Percentiles rank a stretch among this genome's conserved stretches.
Evolutionary conservation across 2,888 invertebrate genomes (phyloP).

Genomic region (Caenorhabditis afra): DNA sequence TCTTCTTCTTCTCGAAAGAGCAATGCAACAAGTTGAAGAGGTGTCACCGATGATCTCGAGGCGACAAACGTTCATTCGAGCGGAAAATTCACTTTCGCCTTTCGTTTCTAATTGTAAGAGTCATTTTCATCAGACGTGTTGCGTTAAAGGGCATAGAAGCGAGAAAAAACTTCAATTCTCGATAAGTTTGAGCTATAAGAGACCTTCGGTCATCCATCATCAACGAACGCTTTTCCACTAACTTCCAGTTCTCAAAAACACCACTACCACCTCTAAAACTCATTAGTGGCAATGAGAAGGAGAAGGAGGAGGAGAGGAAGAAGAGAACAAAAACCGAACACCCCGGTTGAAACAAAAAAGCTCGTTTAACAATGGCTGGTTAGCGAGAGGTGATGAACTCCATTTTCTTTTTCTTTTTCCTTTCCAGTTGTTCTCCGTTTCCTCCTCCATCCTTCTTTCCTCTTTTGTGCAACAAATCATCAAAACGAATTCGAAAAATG

Average conservation of each 20-base stretch:
- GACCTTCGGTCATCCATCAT: not conserved
- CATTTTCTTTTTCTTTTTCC: constrained; percentile 3
- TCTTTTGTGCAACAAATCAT: constrained; percentile 5
- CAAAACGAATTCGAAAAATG: not conserved
- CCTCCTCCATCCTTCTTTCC: not conserved
- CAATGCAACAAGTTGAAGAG: constrained; percentile 3
- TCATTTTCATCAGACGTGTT: constrained; percentile 19
- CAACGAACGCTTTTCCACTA: constrained; percentile 7
- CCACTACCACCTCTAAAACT: not conserved
- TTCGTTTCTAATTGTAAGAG: no score
- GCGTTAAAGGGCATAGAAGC: constrained; percentile 5
- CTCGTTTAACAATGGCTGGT: not conserved
- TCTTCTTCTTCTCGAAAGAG: not conserved
- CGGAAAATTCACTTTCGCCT: constrained; percentile 15
- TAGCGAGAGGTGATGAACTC: constrained; percentile 1
- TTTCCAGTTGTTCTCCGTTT: not conserved
- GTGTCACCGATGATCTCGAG: constrained; percentile 2
- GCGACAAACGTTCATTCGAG: constrained; percentile 24
- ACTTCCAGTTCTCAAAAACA: not conserved
- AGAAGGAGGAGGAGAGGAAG: no score
- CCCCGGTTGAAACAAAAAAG: not conserved
- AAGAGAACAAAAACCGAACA: no score
- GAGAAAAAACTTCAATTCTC: not conserved
- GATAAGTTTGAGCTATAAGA: not conserved
- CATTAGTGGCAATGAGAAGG: not conserved